phyloP scores from a whole-genome alignment of 2,888 invertebrate species.

The Brachyptera putata region DNA sequence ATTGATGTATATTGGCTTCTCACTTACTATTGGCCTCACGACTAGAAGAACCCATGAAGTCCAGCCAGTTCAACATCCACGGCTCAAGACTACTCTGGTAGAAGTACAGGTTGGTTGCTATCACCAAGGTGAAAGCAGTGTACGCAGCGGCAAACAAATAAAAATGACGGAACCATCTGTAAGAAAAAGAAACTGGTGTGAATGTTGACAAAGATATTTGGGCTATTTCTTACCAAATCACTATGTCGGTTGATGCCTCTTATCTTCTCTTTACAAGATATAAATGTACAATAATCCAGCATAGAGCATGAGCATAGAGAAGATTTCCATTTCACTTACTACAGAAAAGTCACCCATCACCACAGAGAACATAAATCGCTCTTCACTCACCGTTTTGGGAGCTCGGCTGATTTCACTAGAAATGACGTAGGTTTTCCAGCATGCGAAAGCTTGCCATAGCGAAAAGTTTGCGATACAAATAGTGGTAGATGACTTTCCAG shows the following conservation, averaged over 20 bases:
- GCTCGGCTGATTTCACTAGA: conserved; percentile 49
- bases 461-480: conserved; percentile 59
- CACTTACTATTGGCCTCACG: conserved; percentile 52
- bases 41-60: conserved; percentile 43
- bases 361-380: too few species aligned
- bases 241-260: not conserved
- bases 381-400: conserved; percentile 60
- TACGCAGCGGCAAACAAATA: conserved; percentile 65
- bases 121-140: conserved; percentile 49
- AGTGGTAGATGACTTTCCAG: conserved; percentile 63
- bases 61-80: conserved; percentile 49
- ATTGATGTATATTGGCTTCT: too few species aligned
- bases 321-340: not conserved
- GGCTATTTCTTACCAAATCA: too few species aligned
- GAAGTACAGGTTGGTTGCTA: conserved; percentile 51
- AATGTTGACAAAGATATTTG: conserved; percentile 12
- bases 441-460: conserved; percentile 69
- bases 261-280: too few species aligned
- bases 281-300: too few species aligned
- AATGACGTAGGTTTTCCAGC: conserved; percentile 43
- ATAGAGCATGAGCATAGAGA: too few species aligned
- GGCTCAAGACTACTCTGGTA: conserved; percentile 49
- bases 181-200: conserved; percentile 29
- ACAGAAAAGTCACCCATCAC: too few species aligned
- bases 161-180: conserved; percentile 71